Evolutionary conservation across 2,888 invertebrate genomes (phyloP).

Genomic region (Cephus pygmeus): DNA sequence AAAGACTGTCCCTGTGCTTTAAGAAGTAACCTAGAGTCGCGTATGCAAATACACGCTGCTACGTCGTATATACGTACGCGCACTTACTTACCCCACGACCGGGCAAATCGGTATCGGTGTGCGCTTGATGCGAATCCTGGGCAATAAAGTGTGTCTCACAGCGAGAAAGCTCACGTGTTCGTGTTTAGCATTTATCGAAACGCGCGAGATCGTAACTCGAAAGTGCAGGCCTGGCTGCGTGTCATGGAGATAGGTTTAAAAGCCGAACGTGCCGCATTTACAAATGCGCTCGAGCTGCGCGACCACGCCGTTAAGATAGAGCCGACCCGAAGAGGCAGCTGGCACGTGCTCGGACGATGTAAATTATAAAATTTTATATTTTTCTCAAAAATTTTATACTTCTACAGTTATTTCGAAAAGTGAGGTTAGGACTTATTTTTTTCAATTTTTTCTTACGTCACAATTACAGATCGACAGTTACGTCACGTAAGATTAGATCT

Average conservation of each 20-base stretch:
- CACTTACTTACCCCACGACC: neutral
- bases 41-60: neutral
- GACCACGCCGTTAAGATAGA: conserved; percentile 22
- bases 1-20: neutral
- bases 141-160: conserved; percentile 58
- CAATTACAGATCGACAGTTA: neutral
- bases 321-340: conserved; percentile 11
- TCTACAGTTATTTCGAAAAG: neutral
- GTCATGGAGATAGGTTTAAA: conserved; percentile 66
- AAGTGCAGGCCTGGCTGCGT: conserved; percentile 60
- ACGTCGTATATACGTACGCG: neutral
- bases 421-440: neutral
- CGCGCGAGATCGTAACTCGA: conserved; percentile 63
- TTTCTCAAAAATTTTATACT: neutral
- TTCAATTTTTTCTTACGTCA: neutral
- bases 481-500: neutral
- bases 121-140: conserved; percentile 29
- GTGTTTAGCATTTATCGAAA: conserved; percentile 66
- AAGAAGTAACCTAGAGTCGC: neutral
- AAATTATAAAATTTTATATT: conserved; percentile 23
- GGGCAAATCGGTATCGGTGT: conserved; percentile 14
- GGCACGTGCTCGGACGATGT: conserved; percentile 25
- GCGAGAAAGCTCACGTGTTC: conserved; percentile 66
- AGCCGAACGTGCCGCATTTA: conserved; percentile 64
- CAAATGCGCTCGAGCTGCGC: conserved; percentile 49